Conservation (phyloP, 2,113 vertebrate species). For the Theristicus caerulescens region DNA sequence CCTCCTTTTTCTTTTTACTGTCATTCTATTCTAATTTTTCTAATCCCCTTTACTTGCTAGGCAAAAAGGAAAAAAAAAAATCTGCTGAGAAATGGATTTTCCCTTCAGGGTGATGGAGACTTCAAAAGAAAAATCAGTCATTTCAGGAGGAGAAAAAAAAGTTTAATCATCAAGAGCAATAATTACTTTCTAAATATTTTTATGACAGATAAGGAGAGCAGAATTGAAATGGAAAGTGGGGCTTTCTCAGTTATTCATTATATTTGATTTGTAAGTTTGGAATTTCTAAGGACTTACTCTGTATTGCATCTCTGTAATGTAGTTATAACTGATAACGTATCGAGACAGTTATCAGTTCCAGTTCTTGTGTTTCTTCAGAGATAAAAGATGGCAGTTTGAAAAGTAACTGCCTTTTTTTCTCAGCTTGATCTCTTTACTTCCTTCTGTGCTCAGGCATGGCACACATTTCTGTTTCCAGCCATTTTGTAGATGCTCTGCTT, state of each 20-base stretch:
- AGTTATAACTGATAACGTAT: not conserved
- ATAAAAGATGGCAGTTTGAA: conserved; percentile 21
- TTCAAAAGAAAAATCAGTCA: conserved; percentile 64
- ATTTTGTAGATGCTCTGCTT: not conserved
- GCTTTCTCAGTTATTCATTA: not conserved
- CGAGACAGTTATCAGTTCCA: conserved; percentile 7
- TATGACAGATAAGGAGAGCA: conserved; percentile 34
- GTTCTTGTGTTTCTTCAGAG: conserved; percentile 10
- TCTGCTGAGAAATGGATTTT: conserved; percentile 53
- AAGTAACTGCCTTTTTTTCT: conserved; percentile 3
- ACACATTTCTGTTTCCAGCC: not conserved
- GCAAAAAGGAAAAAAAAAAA: not conserved
- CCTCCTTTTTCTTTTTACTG: not conserved
- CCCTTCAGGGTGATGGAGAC: conserved; percentile 41
- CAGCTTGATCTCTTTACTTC: not conserved
- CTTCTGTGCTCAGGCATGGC: not conserved
- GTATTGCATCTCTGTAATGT: not conserved
- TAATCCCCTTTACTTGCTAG: conserved; percentile 37
- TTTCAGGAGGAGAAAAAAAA: conserved; percentile 15
- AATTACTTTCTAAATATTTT: conserved; percentile 71
- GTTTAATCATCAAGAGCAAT: conserved; percentile 61
- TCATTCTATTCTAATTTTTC: conserved; percentile 13
- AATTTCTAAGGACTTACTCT: not conserved
- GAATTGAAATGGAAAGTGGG: conserved; percentile 23
- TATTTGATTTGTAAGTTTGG: conserved; percentile 6